Conservation (phyloP, 2,888 invertebrate species). For the Graphium colonna region DNA sequence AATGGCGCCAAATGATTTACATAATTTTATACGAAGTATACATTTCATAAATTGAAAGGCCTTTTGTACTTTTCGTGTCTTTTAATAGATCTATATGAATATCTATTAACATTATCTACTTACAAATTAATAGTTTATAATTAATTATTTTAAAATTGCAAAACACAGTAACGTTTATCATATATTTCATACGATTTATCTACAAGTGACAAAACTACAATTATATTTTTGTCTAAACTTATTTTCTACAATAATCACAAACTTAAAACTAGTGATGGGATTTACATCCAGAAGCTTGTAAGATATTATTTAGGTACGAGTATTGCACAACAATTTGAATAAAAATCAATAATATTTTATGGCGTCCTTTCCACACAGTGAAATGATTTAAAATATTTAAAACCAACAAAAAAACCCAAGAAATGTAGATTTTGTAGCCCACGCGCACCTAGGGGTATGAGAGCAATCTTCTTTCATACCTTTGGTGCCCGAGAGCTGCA, state of each 20-base stretch:
- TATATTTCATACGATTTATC: not conserved
- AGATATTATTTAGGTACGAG: not conserved
- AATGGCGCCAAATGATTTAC: conserved; percentile 70
- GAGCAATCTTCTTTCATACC: too few relatives aligned
- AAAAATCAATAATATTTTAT: too few relatives aligned
- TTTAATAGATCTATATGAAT: conserved; percentile 20
- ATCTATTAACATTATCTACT: conserved; percentile 16
- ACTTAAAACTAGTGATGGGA: not conserved
- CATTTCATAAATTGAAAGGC: conserved; percentile 55
- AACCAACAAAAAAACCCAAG: too few relatives aligned
- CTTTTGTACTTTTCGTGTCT: conserved; percentile 8
- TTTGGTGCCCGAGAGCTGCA: too few relatives aligned
- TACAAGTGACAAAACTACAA: conserved; percentile 9
- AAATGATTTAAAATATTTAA: too few relatives aligned
- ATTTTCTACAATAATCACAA: conserved; percentile 3
- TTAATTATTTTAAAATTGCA: conserved; percentile 2
- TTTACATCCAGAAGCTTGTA: conserved; percentile 3
- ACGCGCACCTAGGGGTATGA: too few relatives aligned
- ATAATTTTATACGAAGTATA: conserved; percentile 65
- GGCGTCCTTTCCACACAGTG: too few relatives aligned
- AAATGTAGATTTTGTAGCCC: too few relatives aligned
- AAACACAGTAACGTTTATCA: conserved; percentile 5
- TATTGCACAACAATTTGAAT: conserved; percentile 16
- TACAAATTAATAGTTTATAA: conserved; percentile 12
- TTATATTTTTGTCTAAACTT: conserved; percentile 1